Evolutionary conservation across 2,888 invertebrate species (phyloP), one percentile per base, ranked within the genome.

Genomic region (Pyralis farinalis): DNA sequence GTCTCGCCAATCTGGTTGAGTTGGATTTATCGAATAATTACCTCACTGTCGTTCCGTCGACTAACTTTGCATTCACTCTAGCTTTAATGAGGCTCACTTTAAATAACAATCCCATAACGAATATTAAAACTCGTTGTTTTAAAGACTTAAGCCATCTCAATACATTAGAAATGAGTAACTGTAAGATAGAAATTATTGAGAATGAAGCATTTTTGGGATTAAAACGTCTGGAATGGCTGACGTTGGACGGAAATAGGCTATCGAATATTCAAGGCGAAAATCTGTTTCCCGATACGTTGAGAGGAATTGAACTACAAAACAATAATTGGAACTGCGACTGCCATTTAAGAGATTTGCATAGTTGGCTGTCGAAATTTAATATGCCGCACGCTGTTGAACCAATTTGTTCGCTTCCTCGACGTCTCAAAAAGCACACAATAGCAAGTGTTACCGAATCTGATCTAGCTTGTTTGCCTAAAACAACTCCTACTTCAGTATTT

Each of bases 301-400:
- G 95, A 58, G 96, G 95, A 43, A 91, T 97, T 43, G 93, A 95
- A 62, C 84, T 97, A 54, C 94, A 96, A 72, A 94, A 94, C 71
- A 97, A 97, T 90, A 94, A 94, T 52, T 97, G 97, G 97, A 91
- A 93, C 55, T 97, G 97, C 79, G 96, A 97, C 78, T 97, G 97
- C 76, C 92, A 93, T 56, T 89, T 97, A 63, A 86, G 93, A 55
- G 93, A 95, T 60, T 84, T 97, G 63, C 93, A 95, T 66, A 82
- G 91, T 49, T 97, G 96, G 96, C 90, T 97, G 59, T 90, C 91
- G 53, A 92, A 92, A 67, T 93, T 94, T 68, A 94, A 93, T 64
- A 93, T 94, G 55, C 95, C 96, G 6, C 93, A 94, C 66, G 91
- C 93, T 21, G 92, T 94, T 39, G 95, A 96, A 63, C 96, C 96